phyloP scores from a whole-genome alignment of 2,113 vertebrate species.

The Mungos mungo region DNA sequence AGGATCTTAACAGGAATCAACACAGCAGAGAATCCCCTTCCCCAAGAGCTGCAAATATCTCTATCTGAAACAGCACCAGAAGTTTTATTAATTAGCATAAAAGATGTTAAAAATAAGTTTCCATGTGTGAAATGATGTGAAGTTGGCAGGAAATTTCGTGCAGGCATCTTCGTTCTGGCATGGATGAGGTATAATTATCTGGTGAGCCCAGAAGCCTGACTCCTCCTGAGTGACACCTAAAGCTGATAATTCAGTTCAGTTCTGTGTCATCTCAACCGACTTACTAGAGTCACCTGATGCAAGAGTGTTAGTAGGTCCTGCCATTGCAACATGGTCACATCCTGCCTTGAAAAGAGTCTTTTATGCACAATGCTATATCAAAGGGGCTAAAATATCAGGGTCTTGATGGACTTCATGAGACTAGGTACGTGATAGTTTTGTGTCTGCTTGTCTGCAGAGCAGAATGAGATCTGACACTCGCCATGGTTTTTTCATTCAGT shows the following conservation, averaged over 20 bases:
- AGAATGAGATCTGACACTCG: not conserved
- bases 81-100: constrained; percentile 53
- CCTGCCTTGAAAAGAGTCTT: not conserved
- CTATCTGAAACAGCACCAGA: not conserved
- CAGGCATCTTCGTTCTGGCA: not conserved
- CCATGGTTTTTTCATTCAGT: not conserved
- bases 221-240: not conserved
- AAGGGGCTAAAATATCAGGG: not conserved
- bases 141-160: not conserved
- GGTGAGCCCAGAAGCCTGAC: not conserved
- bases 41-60: not conserved
- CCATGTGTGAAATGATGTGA: not conserved
- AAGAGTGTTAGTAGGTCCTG: not conserved
- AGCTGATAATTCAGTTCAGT: not conserved
- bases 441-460: not conserved
- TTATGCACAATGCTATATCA: not conserved
- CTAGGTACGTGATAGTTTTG: not conserved
- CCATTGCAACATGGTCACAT: not conserved
- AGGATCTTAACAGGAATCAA: not conserved
- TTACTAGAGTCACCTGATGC: not conserved
- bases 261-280: not conserved
- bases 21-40: not conserved
- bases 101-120: constrained; percentile 40
- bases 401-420: not conserved
- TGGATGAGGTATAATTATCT: not conserved